Base-by-base conservation (phyloP, 2,888 invertebrate genomes). In the Smittia sp. region DNA sequence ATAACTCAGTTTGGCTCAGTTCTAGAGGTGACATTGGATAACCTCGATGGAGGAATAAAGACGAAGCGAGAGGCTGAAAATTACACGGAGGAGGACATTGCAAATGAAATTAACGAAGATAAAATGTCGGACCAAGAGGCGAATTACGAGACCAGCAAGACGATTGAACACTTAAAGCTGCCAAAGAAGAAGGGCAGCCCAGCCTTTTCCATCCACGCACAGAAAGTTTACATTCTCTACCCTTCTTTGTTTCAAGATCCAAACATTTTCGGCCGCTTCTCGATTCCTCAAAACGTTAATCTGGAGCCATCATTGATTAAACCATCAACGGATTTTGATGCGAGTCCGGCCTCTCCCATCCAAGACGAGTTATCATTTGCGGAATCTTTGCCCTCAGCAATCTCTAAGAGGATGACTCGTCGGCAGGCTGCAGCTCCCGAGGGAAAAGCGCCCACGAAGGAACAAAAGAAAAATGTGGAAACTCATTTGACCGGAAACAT, bases 201-300 rank as follows among this genome's bases (percentile, higher is more conserved):
- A 32, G 3, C 32, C 3, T 32, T 32, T 9, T 6, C 3, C 3
- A 32, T 32, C 9, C 32, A 32, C 32, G 32, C 32, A 3, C 4
- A 32, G 11, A 72, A 41, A 32, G 72, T 62, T n/a, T 72, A 72
- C 39, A 72, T 62, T 72, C 25, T 72, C 13, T 72, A 62, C 24
- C 72, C 72, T 39, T 72, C 72, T 2, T 7, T 72, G 1, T 62
- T 72, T 7, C 72, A 72, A 62, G 62, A 72, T 62, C 72, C 62
- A 38, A 72, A 72, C 39, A 72, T 72, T 27, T 70, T 70, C 22
- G 70, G 70, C n/a, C 54, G 70, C 15, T 62, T 62, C n/a, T 58
- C 72, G 18, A 72, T 62, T 22, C 62, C 62, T n/a, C 72, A 72
- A 20, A 72, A 38, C 39, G 13, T 72, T 6, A 39, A 72, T 24